Base-by-base conservation (phyloP, 2,888 invertebrate genomes). In the Folsomia manolachei region DNA sequence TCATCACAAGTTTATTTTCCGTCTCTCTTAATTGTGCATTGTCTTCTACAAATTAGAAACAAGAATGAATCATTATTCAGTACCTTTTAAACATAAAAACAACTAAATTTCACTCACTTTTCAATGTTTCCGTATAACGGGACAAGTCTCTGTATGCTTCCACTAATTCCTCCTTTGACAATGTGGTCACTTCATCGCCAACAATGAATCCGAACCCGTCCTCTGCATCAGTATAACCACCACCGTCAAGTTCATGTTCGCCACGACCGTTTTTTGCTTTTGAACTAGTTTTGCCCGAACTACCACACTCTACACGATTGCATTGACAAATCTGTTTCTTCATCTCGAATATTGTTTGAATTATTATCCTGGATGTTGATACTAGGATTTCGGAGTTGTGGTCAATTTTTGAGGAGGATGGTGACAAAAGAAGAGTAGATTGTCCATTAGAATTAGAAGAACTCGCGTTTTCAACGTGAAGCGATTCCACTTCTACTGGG, bases 1-100 rank as follows among this genome's bases (percentile, higher is more conserved):
- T 88, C 82, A 96, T 90, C 81, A 96, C 92, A 81, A 97, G 87
- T 83, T 91, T 90, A 81, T 92, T 91, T 85, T 92, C 91, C 82
- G 90, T 87, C 84, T 92, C 90, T 85, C 89, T 89, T 83, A 90
- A 86, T 83, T 88, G 89, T 84, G 88, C 86, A 85, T 90, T 84
- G 84, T 90, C 90, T 84, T 89, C 91, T 91, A 19, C 39, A 39
- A 39, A 39, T 39, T 14, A 39, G 14, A 66, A 21, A 11, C n/a
- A 60, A 14, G 7, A 39, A 9, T 39, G 4, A 4, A 9, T 39
- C 39, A 39, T 39, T 39, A 14, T 39, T n/a, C n/a, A n/a, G n/a
- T n/a, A n/a, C n/a, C n/a, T n/a, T n/a, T n/a, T n/a, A n/a, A n/a
- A n/a, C n/a, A n/a, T n/a, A 39, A 39, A 39, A 39, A 9, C 14